phyloP scores from a whole-genome alignment of 2,113 vertebrate species.

The Myiozetetes cayanensis region DNA sequence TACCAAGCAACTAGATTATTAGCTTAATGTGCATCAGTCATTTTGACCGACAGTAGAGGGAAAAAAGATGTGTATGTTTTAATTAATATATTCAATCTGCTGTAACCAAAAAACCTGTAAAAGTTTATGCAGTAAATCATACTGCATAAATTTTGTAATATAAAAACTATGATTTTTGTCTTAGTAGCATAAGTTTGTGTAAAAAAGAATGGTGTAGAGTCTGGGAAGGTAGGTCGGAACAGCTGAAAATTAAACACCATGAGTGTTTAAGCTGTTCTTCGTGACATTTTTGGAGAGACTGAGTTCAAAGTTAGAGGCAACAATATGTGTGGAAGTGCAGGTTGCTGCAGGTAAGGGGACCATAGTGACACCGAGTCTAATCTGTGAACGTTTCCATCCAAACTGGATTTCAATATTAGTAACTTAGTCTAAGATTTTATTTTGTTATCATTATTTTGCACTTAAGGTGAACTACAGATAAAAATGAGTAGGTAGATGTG shows the following conservation, averaged over 20 bases:
- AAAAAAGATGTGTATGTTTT: background rate
- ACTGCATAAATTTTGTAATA: background rate
- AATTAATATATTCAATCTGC: background rate
- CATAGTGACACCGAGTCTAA: background rate
- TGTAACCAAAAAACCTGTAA: background rate
- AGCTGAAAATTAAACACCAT: background rate
- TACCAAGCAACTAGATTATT: conserved; percentile 23
- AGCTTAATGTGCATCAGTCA: conserved; percentile 15
- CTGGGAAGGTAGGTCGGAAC: background rate
- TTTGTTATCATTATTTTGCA: background rate
- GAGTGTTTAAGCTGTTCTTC: background rate
- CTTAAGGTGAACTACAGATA: background rate
- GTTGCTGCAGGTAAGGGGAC: background rate
- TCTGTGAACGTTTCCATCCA: background rate
- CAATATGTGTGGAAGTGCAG: background rate
- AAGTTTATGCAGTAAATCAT: background rate
- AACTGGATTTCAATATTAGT: background rate
- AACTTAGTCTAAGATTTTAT: background rate
- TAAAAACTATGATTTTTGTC: background rate
- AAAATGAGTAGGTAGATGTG: background rate
- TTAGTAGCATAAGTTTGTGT: background rate
- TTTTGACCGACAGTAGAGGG: background rate
- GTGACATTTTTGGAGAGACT: background rate
- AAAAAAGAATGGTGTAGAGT: background rate
- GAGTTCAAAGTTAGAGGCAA: background rate